A percentile compares a stretch with the other conserved stretches of the same genome.
phyloP scores from a whole-genome alignment of 2,113 vertebrate genomes.

The Turdus rufiventris region DNA sequence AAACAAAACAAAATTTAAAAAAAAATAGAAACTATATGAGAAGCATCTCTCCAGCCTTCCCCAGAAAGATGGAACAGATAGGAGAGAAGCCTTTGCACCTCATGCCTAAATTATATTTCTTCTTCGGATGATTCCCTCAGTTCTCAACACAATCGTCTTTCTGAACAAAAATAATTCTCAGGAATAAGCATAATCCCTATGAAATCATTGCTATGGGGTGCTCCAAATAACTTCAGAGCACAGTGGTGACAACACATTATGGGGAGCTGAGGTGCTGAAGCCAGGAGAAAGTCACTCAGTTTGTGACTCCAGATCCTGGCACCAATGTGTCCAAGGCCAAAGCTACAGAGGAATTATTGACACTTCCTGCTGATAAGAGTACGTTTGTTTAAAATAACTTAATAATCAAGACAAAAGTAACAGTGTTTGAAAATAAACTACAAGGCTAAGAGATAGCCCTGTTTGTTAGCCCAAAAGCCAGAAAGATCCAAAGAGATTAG shows the following conservation, averaged over 20 bases:
- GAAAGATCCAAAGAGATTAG: neutral
- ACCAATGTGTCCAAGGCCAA: neutral
- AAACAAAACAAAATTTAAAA: fast-evolving
- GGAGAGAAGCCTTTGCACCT: neutral
- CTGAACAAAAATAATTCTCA: neutral
- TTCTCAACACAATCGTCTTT: neutral
- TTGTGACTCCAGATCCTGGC: neutral
- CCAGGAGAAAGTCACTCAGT: neutral
- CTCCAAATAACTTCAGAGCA: neutral
- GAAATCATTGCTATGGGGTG: neutral
- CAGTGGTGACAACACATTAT: fast-evolving
- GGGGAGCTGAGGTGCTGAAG: neutral
- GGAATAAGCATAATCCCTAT: neutral
- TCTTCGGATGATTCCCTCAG: neutral
- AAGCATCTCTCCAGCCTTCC: neutral
- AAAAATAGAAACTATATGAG: neutral
- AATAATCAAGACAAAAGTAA: neutral
- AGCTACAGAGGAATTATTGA: neutral
- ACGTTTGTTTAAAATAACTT: neutral
- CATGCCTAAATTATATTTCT: neutral
- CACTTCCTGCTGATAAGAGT: neutral
- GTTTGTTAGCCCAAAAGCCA: neutral
- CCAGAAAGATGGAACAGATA: neutral
- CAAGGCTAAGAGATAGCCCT: neutral
- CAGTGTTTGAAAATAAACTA: neutral